Base-by-base conservation (phyloP, 1,140 invertebrate species). In the Trichomalopsis sarcophagae region DNA sequence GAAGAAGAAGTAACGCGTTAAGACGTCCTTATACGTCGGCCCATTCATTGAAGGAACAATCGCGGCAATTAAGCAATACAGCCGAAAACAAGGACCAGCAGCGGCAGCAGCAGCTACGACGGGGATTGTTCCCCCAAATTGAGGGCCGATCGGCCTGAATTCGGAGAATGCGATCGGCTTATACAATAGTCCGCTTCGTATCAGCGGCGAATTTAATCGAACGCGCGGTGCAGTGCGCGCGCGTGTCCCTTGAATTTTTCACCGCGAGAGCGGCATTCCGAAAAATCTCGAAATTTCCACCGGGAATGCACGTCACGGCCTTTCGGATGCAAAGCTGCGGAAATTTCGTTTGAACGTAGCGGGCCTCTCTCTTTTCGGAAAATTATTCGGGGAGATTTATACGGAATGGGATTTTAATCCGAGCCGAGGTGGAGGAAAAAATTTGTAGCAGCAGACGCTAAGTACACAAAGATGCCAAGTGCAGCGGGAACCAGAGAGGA, bases 31-130 rank as follows among this genome's bases (percentile, higher is more conserved):
- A 11, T 17, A 66, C 62, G 62, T n/a, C 10, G 14, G 14, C 14
- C 30, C 30, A 73, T 50, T 73, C 40, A 68, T 23, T 47, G 69
- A 69, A 47, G n/a, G 78, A 84, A 84, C 75, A 84, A 79, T 79
- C 66, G 68, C 30, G 21, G 68, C 76, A 84, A 84, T 84, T 84
- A 84, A 84, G 83, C 76, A 84, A 84, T 84, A 74, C 36, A 40
- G 44, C 21, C 36, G 33, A 69, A 50, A 47, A 69, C 77, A 69
- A 33, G 69, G 23, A 62, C 0, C 27, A 44, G 36, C 5, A 0
- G 13, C 27, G 21, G 17, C 50, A 14, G 9, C n/a, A 2, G 33
- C 40, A 44, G 40, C 40, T 44, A 44, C 6, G 23, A 69, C 27
- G 11, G 75, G 82, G 66, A 84, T 84, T 71, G 62, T 84, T 71